Evolutionary conservation across 35 echinoderm and acorn worm genomes (phyloP).

Genomic region (Heliocidaris tuberculata): DNA sequence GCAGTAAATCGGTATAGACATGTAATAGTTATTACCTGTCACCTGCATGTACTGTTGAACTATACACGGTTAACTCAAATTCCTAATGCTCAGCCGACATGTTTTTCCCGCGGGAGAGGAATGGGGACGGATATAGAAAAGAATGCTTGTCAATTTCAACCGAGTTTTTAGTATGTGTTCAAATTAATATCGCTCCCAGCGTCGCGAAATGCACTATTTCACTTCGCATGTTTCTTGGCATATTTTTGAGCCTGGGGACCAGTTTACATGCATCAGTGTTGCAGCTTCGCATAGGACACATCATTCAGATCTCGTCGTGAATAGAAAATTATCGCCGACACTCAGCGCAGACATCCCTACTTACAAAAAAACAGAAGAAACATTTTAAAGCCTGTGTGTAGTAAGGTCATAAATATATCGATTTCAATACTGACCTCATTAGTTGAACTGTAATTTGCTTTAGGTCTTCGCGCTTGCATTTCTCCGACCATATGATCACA

Average conservation of each 20-base stretch:
- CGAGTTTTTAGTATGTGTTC: neutral
- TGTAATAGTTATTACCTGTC: neutral
- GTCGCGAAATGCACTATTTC: constrained; percentile 2
- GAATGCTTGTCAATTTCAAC: neutral
- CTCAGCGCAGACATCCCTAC: neutral
- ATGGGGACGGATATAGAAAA: neutral
- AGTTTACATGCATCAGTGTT: neutral
- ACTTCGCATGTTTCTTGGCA: neutral
- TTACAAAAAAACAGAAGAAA: neutral
- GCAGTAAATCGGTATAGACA: neutral
- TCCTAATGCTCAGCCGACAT: neutral
- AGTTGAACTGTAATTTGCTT: neutral
- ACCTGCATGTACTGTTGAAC: neutral
- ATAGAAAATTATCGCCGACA: neutral
- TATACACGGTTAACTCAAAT: neutral
- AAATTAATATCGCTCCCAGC: constrained; percentile 2
- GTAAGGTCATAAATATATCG: neutral
- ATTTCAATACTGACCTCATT: neutral
- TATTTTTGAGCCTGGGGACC: neutral
- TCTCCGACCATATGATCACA: neutral
- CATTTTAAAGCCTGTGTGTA: neutral
- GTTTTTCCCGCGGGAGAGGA: neutral
- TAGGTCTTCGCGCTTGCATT: neutral
- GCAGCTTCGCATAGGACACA: neutral
- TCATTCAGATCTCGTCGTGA: neutral